Percentiles rank a stretch among this genome's conserved stretches.
Conservation (phyloP, 2,797 vertebrate genomes). For the Fistularia commersonii region DNA sequence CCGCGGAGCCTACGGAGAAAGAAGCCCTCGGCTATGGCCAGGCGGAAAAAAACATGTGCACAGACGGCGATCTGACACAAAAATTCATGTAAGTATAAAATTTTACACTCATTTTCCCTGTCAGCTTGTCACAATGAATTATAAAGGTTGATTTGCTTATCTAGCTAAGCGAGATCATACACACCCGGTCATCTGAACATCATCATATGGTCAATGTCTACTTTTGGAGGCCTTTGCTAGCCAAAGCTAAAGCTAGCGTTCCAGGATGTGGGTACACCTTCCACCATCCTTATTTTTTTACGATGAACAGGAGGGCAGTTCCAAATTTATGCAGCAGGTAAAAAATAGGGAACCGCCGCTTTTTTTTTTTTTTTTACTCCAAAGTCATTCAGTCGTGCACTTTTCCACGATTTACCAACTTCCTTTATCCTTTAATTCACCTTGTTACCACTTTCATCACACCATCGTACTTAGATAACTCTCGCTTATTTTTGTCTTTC, state of each 20-base stretch:
- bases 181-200: constrained; percentile 87
- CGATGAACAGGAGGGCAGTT: fast-evolving
- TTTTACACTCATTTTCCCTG: constrained; percentile 98
- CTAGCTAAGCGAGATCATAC: constrained; percentile 85
- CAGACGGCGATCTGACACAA: constrained; percentile 96
- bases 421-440: constrained; percentile 62
- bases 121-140: constrained; percentile 99
- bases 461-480: constrained; percentile 56
- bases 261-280: fast-evolving
- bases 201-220: constrained; percentile 85
- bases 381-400: not conserved
- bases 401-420: constrained; percentile 9
- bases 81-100: constrained; percentile 96
- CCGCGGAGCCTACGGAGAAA: constrained; percentile 79
- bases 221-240: constrained; percentile 56
- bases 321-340: too few species aligned
- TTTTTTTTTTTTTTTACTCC: not conserved
- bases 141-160: constrained; percentile 97
- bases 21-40: constrained; percentile 93
- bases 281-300: not conserved
- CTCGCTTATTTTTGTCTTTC: constrained; percentile 53
- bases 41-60: constrained; percentile 85
- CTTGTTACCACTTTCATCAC: constrained; percentile 56
- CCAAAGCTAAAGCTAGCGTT: not conserved
- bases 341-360: not conserved